Evolutionary conservation across 2,888 invertebrate species (phyloP).

Genomic region (Dione vanillae): DNA sequence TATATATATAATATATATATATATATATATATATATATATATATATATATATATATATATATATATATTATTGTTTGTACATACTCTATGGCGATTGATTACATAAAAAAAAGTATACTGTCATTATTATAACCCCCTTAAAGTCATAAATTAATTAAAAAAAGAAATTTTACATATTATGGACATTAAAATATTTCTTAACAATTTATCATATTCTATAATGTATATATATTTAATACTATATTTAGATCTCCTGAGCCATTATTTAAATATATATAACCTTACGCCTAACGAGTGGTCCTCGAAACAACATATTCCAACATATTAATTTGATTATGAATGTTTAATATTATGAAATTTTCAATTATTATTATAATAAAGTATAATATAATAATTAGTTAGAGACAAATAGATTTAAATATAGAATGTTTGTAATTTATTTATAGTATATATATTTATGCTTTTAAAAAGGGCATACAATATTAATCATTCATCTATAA

Average conservation of each 20-base stretch:
- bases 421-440: neutral
- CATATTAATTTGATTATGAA: conserved; percentile 25
- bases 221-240: neutral
- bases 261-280: conserved; percentile 7
- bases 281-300: conserved; percentile 32
- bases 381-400: neutral
- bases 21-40: no score
- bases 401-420: neutral
- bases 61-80: no score
- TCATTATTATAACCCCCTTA: no score
- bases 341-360: conserved; percentile 18
- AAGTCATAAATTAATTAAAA: no score
- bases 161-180: no score
- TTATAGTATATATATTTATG: neutral
- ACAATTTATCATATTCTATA: no score
- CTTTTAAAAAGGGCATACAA: neutral
- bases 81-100: conserved; percentile 3
- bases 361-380: neutral
- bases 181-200: neutral
- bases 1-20: no score
- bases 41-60: no score
- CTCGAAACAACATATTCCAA: conserved; percentile 24
- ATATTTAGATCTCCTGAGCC: conserved; percentile 29
- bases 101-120: neutral
- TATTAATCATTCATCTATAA: conserved; percentile 20